A percentile compares a stretch with the other conserved stretches of the same genome.
Evolutionary conservation across 2,113 vertebrate species (phyloP).

Genomic region (Romanogobio albipinnatus): DNA sequence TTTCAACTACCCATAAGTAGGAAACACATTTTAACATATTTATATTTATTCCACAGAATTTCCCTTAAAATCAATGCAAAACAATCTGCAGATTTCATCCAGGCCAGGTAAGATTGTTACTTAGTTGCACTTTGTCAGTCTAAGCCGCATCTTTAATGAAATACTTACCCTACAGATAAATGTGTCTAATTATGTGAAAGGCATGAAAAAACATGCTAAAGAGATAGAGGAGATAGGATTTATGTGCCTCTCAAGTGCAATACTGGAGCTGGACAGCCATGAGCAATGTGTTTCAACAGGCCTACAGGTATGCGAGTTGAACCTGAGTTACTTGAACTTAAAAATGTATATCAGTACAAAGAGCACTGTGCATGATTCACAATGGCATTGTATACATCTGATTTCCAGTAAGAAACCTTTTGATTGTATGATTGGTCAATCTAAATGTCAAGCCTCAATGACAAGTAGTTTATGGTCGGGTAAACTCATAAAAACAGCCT

Average conservation of each 20-base stretch:
- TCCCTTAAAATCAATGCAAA: neutral
- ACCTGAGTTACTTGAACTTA: slow-evolving; percentile 6
- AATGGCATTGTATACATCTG: neutral
- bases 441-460: neutral
- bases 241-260: neutral
- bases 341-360: neutral
- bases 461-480: neutral
- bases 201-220: neutral
- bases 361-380: neutral
- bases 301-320: slow-evolving; percentile 45
- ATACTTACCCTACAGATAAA: neutral
- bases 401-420: neutral
- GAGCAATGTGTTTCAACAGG: slow-evolving; percentile 55
- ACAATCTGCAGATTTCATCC: neutral
- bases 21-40: neutral
- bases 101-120: neutral
- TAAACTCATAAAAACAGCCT: neutral
- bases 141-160: neutral
- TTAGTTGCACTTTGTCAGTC: neutral
- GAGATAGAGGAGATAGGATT: neutral
- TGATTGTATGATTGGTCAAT: neutral
- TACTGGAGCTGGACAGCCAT: slow-evolving; percentile 3
- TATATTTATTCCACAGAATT: neutral
- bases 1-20: neutral
- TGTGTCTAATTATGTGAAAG: neutral